phyloP scores from a whole-genome alignment of 2,888 invertebrate genomes.

The Pseudanteris insignis region DNA sequence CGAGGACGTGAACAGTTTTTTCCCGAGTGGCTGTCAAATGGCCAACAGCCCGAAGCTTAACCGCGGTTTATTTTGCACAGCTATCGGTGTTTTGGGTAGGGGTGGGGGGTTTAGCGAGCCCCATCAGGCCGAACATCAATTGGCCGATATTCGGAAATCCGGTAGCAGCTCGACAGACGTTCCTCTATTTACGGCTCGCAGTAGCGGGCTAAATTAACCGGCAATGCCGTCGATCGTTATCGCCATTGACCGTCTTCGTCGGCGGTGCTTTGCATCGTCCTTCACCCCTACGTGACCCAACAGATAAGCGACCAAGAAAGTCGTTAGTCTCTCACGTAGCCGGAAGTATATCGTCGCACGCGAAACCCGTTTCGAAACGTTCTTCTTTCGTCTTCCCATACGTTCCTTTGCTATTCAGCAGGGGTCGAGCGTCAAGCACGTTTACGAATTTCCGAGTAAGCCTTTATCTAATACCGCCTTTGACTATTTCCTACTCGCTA shows the following conservation, averaged over 20 bases:
- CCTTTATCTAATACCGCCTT: constrained; percentile 46
- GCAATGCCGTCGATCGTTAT: constrained; percentile 57
- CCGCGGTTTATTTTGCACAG: too few relatives aligned
- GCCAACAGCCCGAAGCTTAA: too few relatives aligned
- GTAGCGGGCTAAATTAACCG: constrained; percentile 60
- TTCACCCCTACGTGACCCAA: constrained; percentile 45
- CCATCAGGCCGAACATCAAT: constrained; percentile 28
- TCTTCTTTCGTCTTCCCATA: constrained; percentile 48
- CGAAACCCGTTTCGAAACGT: constrained; percentile 52
- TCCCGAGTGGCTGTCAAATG: constrained; percentile 1
- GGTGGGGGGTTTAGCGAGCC: background rate
- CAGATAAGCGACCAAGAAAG: constrained; percentile 63
- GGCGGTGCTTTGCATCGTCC: constrained; percentile 48
- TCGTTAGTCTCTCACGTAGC: constrained; percentile 61
- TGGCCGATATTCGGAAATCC: constrained; percentile 29
- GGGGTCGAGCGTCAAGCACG: constrained; percentile 50
- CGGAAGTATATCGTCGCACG: constrained; percentile 63
- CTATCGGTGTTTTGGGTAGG: too few relatives aligned
- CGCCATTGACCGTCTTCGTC: constrained; percentile 45
- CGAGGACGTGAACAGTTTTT: too few relatives aligned
- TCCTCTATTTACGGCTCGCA: constrained; percentile 61
- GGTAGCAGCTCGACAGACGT: constrained; percentile 39
- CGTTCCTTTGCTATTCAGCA: constrained; percentile 48
- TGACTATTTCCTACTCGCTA: constrained; percentile 48
- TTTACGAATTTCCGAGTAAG: constrained; percentile 46